Evolutionary conservation across 2,888 invertebrate species (phyloP), one percentile per base, ranked within the genome.

Genomic region (Melitaea athalia): DNA sequence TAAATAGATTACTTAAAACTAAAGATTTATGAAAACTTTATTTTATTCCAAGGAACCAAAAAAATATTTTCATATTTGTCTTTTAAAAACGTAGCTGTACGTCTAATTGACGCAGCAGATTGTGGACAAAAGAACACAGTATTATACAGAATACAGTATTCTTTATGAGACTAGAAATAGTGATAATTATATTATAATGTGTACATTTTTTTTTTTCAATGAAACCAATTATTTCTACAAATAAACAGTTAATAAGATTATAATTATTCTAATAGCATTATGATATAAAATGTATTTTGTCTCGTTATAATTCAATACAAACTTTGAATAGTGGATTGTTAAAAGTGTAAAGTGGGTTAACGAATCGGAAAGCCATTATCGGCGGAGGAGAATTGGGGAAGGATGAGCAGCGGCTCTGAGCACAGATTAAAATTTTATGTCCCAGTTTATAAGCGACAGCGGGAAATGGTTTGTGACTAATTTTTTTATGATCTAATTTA

Each of bases 341-440:
- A 76, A 75, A 73, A 75, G 72, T 73, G 75, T 71, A 68, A 76
- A 75, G 74, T 76, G 70, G 73, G 76, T 72, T 75, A 76, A 77
- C 74, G 77, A 77, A 77, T 77, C 72, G 75, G 76, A 77, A 77
- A 76, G 72, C 74, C 73, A 77, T 77, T 77, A 76, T 75, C 73
- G 76, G 68, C 63, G 66, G 5, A 38, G 45, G 63, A 66, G 67
- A 67, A 65, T 71, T 62, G 63, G 67, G 65, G 59, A 61, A 63
- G 67, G 67, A 67, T 63, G 63, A 67, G 67, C 53, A 33, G 61
- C 61, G 70, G 55, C 60, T 53, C 67, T 17, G 45, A 52, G 55
- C 47, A 65, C 63, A 65, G 67, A 71, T 71, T 71, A 68, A 71
- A 68, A 61, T 65, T 59, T 49, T 43, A 49, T n/a, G 60, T 12